Evolutionary conservation across 1,140 invertebrate species (phyloP), one percentile per base, ranked within the genome.

Genomic region (Ceratina australensis): DNA sequence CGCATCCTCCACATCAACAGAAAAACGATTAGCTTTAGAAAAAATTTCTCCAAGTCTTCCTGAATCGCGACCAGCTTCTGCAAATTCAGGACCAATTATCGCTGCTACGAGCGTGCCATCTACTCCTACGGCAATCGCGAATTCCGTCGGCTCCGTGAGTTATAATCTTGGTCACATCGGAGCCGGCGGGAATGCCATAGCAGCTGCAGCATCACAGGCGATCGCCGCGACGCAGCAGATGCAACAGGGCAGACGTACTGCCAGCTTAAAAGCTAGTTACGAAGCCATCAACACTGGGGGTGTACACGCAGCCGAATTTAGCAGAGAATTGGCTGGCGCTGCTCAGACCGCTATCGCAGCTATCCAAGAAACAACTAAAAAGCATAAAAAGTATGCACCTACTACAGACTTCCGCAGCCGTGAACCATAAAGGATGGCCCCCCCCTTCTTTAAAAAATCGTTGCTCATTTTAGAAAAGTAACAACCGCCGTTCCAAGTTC

Each of bases 141-240:
- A 89, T 92, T 92, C 90, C 64, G 93, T 88, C 13, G 92, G 92
- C 63, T 84, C 93, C 13, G 92, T 94, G 26, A 92, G 92, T 56
- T 96, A 95, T 82, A 93, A 93, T 82, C 89, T 95, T 18, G 94
- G 95, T 26, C 95, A 96, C 72, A 95, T 96, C 80, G 96, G 95
- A 24, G 94, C 93, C 16, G 96, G 96, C 57, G 96, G 96, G 26
- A 98, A 96, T 87, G 97, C 98, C 0, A 98, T 99, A 75, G 98
- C 97, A 0, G 97, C 97, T 1, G 98, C 98, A 18, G 98, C 98
- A 0, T 98, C 97, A 24, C 98, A 99, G 91, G 98, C 98, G 0
- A 99, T 99, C 75, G 97, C 97, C 15, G 98, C 98, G 5, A 99
- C 98, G 18, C 97, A 99, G 87, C 98, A 98, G 94, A 98, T 99